These are phyloP conservation scores for Linhomoeus sp. DNA, from an alignment of 2,888 invertebrate species.

Conservation along the genomic window DNA sequence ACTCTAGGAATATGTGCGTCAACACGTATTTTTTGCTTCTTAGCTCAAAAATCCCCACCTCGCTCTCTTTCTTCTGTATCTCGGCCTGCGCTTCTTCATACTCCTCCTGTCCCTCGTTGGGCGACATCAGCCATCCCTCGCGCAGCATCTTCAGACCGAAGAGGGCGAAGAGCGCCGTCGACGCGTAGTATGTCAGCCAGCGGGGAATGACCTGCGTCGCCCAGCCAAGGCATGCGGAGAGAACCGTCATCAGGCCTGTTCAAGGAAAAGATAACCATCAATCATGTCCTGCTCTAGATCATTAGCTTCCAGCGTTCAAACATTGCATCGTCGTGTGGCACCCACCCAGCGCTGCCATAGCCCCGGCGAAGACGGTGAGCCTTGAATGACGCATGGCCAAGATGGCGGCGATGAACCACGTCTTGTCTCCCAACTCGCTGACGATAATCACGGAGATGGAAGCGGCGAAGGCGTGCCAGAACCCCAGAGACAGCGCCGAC, in stretches of 20 bases:
- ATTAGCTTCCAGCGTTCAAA: no score
- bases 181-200: conserved; percentile 77
- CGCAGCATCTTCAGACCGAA: conserved; percentile 95
- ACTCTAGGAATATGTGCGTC: no score
- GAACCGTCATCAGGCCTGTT: neutral
- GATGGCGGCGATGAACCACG: conserved; percentile 96
- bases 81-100: conserved; percentile 89
- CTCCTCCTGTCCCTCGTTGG: conserved; percentile 72
- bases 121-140: conserved; percentile 44
- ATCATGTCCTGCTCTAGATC: no score
- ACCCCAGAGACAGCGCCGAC: no score
- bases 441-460: conserved; percentile 87
- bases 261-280: no score
- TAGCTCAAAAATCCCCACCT: no score
- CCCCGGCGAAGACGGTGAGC: conserved; percentile 71
- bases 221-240: conserved; percentile 68
- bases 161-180: conserved; percentile 77
- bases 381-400: conserved; percentile 97
- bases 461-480: conserved; percentile 79
- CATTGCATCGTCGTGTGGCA: no score
- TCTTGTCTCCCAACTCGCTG: conserved; percentile 93
- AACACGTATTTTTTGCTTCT: no score
- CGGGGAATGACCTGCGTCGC: conserved; percentile 80
- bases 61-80: conserved; percentile 71
- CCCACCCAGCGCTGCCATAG: conserved; percentile 73